Evolutionary conservation across 92 coral and sea anemone species (phyloP), one percentile per base, ranked within the genome.

Genomic region (Palythoa caribaeorum): DNA sequence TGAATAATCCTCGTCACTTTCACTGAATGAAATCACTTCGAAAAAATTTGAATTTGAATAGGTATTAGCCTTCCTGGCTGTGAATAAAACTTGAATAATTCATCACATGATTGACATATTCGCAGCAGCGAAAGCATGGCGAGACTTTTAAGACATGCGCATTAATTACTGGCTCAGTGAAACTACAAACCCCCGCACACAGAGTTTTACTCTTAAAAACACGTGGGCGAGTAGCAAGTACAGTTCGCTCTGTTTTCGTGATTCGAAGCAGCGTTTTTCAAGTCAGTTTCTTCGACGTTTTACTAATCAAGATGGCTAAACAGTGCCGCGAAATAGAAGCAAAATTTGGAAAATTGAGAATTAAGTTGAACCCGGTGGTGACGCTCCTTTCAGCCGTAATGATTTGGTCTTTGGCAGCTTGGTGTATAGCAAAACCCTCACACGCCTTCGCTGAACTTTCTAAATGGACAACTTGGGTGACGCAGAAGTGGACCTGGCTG

Each of bases 351-450:
- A 78, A 75, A 40, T 53, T 88, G 76, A 78, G 68, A 21, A 81
- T 88, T n/a, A 88, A 83, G 72, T 78, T 88, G 20, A 88, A 88
- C 79, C 91, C 88, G 35, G 88, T 88, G 35, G 91, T 88, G 69
- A 80, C 91, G 15, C 7, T 81, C 0, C 62, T 88, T 12, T 88
- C 91, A 20, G 91, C 91, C 21, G 17, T 79, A 11, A 38, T 88
- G 48, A 88, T 88, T 16, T 88, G 91, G 91, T 85, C 76, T 48
- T 14, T 88, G 48, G 84, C 69, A 7, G 76, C 83, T 2, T 88
- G 91, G 91, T 76, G 85, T 10, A 81, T 88, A 40, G 73, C 87
- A 1, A 65, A 38, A 38, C 84, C 84, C 11, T 2, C 70, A 79
- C 37, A 35, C 50, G 84, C 84, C 17, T 28, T 57, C 12, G 54